Base-by-base conservation (phyloP, 2,113 vertebrate genomes). In the Polypterus senegalus region DNA sequence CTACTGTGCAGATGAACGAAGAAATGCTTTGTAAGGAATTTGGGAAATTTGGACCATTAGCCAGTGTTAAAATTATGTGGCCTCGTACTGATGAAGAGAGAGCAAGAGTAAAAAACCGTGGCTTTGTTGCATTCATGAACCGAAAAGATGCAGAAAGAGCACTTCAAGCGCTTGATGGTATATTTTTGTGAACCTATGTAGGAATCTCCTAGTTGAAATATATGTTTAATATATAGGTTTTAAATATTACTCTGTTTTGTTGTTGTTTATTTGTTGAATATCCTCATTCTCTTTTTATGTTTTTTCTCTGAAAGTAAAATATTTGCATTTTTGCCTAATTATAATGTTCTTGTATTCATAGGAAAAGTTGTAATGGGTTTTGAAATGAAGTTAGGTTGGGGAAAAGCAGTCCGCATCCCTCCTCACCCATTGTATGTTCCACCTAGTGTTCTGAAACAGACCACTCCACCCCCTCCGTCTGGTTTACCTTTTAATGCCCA, bases 21-120 rank as follows among this genome's bases (percentile, higher is more conserved):
- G 87, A 89, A 70, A 81, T 89, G 72, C 83, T 89, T 45, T 89
- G 87, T 65, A 86, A 88, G 73, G 87, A 89, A 77, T 89, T 89
- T 67, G 83, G 84, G 9, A 87, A 86, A 69, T 87, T 86, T 48
- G 87, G 87, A 1, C 87, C 86, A 1, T 76, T 89, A 68, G 87
- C 87, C 62, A 89, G 87, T 8, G 87, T 89, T 48, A 89, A 89
- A 81, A 89, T 89, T 6, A 89, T 89, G 87, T 89, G 87, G 87
- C 87, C 87, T 6, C 80, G 87, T 10, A 86, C 83, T 0, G 87
- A 86, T 1, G 86, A 88, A 68, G 87, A 89, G 69, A 76, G 85
- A 57, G 77, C 77, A 53, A 65, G 87, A 65, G 82, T 81, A 46
- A 83, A 83, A 9, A 88, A 89, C 70, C 74, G 87, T 53, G 87